Evolutionary conservation across 2,797 vertebrate species (phyloP).

Genomic region (Denticeps clupeoides): DNA sequence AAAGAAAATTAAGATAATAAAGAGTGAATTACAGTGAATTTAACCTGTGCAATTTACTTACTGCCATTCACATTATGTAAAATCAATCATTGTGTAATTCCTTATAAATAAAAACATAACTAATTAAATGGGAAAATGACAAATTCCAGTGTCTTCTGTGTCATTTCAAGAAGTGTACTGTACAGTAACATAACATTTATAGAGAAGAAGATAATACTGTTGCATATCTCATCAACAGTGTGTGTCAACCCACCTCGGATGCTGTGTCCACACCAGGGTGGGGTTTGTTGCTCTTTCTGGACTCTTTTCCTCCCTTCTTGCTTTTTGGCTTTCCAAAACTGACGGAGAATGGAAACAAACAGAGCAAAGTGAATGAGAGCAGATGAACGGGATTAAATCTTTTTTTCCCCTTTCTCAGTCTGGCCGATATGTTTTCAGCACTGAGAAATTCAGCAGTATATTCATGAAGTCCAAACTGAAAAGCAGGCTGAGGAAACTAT

Average conservation of each 20-base stretch:
- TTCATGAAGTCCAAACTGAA: no score
- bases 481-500: no score
- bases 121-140: no score
- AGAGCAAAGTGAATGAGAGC: neutral
- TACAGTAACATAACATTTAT: neutral
- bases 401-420: neutral
- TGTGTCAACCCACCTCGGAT: no score
- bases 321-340: conserved; percentile 68
- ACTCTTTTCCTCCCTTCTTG: conserved; percentile 77
- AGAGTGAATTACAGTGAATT: neutral
- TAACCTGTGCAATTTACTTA: no score
- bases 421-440: no score
- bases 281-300: conserved; percentile 53
- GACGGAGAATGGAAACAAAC: conserved; percentile 5
- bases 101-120: no score
- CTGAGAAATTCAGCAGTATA: no score
- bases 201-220: neutral
- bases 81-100: no score
- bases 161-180: neutral
- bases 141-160: no score
- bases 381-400: neutral
- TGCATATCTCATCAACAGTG: no score
- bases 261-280: conserved; percentile 43
- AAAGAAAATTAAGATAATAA: neutral
- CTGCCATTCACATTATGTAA: no score